phyloP scores from a whole-genome alignment of 1,140 invertebrate genomes.

The Hyles vespertilio region DNA sequence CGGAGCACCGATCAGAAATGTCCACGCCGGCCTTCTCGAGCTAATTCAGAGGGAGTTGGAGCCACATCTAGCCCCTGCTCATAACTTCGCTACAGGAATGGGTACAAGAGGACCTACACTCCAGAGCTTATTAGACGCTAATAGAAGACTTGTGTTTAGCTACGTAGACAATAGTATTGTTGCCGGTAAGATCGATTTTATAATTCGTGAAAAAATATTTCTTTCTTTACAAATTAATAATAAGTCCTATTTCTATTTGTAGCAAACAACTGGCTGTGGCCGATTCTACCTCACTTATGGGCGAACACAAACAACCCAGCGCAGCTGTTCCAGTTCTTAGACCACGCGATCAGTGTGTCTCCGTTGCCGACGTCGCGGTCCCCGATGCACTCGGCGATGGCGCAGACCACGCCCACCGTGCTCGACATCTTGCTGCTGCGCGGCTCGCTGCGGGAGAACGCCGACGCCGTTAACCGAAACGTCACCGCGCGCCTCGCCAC shows the following conservation, averaged over 20 bases:
- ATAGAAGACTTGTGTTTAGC: slow-evolving; percentile 80
- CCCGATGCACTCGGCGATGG: slow-evolving; percentile 86
- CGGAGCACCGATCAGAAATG: slow-evolving; percentile 59
- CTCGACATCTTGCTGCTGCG: slow-evolving; percentile 80
- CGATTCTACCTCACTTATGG: slow-evolving; percentile 82
- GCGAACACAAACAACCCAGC: slow-evolving; percentile 77
- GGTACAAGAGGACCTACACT: slow-evolving; percentile 76
- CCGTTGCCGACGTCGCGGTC: slow-evolving; percentile 66
- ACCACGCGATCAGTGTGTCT: slow-evolving; percentile 50
- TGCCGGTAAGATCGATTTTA: slow-evolving; percentile 60
- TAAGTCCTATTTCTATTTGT: slow-evolving; percentile 31
- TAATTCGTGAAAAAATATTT: no score
- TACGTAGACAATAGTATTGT: slow-evolving; percentile 78
- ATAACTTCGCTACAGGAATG: slow-evolving; percentile 61
- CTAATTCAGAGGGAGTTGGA: slow-evolving; percentile 80
- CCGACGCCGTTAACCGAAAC: slow-evolving; percentile 81
- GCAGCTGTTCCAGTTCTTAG: slow-evolving; percentile 78
- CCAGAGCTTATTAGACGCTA: slow-evolving; percentile 78
- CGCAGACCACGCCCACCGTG: slow-evolving; percentile 84
- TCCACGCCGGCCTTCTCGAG: slow-evolving; percentile 77
- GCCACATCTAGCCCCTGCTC: slow-evolving; percentile 68
- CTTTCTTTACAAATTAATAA: no score
- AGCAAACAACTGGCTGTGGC: slow-evolving; percentile 84
- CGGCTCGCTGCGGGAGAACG: slow-evolving; percentile 82
- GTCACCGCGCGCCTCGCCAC: slow-evolving; percentile 80